Percentiles rank a stretch among this genome's conserved stretches.
These are phyloP conservation scores for Iselma pallidipennis DNA, from an alignment of 2,888 invertebrate genomes.

Conservation along the genomic window DNA sequence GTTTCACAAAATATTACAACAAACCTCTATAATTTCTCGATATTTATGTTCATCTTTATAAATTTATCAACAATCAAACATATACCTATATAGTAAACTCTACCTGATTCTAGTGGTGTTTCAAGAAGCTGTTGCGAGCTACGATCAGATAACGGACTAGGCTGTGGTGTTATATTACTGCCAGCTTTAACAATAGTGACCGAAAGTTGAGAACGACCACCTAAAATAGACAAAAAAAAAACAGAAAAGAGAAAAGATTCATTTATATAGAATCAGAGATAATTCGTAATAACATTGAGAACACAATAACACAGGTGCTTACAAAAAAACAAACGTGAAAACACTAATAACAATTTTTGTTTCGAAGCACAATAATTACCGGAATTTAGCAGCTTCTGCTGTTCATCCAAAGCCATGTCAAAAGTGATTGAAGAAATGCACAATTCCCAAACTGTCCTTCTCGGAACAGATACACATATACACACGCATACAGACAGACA, in stretches of 20 bases:
- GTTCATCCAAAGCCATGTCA: constrained; percentile 53
- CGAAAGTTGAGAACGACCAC: constrained; percentile 52
- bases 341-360: neutral
- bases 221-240: constrained; percentile 21
- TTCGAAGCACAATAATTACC: constrained; percentile 34
- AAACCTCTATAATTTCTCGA: neutral
- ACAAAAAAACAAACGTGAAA: neutral
- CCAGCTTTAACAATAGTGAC: constrained; percentile 56
- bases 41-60: too few relatives aligned
- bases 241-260: neutral
- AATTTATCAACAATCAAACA: too few relatives aligned
- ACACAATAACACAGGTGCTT: neutral
- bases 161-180: constrained; percentile 47
- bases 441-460: neutral
- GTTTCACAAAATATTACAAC: too few relatives aligned
- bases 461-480: too few relatives aligned
- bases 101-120: constrained; percentile 49
- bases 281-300: too few relatives aligned
- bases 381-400: constrained; percentile 52
- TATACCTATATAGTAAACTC: too few relatives aligned
- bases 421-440: constrained; percentile 10
- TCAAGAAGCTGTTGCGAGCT: constrained; percentile 54
- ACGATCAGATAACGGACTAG: constrained; percentile 51
- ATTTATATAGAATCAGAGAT: too few relatives aligned
- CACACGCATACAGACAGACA: neutral